Evolutionary conservation across 2,113 vertebrate genomes (phyloP), one percentile per base, ranked within the genome.

Genomic region (Eonycteris spelaea): DNA sequence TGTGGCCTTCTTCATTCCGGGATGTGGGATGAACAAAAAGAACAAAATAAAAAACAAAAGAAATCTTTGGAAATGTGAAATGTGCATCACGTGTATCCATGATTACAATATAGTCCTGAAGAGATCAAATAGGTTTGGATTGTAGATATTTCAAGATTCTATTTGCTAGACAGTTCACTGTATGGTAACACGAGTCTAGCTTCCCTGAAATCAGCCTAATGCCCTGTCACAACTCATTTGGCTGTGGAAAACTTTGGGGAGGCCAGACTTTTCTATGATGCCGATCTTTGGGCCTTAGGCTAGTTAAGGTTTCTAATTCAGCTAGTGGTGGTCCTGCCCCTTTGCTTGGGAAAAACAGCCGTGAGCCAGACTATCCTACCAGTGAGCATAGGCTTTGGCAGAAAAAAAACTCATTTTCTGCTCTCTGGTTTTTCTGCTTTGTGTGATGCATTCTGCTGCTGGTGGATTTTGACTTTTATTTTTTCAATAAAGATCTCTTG

Each of bases 61-160:
- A 95, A 98, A 98, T 92, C 96, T 97, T 96, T 84, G 97, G 97
- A 96, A 92, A 98, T 18, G 18, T 92, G 95, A 97, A 97, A 98
- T 97, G 98, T 65, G 96, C 95, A 79, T 96, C 95, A 90, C 57
- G 0, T 79, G 57, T 95, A 57, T 86, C 91, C 95, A 71, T 83
- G 98, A 98, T 98, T 98, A 98, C 93, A 97, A 98, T 97, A 98
- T 87, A 97, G 98, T 97, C 97, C 97, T 33, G 97, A 96, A 97
- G 98, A 97, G 97, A 97, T 90, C 97, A 77, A 3, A 93, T 7
- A 59, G 48, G 95, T 94, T 86, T 33, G 90, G 0, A 9, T 74
- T 57, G 95, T 86, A 89, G 63, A n/a, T 55, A 33, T 73, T 96
- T 95, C 78, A 82, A 63, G n/a, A 13, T 80, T 95, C 82, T 74